Evolutionary conservation across 2,797 vertebrate genomes (phyloP).

Genomic region (Melopsittacus undulatus): DNA sequence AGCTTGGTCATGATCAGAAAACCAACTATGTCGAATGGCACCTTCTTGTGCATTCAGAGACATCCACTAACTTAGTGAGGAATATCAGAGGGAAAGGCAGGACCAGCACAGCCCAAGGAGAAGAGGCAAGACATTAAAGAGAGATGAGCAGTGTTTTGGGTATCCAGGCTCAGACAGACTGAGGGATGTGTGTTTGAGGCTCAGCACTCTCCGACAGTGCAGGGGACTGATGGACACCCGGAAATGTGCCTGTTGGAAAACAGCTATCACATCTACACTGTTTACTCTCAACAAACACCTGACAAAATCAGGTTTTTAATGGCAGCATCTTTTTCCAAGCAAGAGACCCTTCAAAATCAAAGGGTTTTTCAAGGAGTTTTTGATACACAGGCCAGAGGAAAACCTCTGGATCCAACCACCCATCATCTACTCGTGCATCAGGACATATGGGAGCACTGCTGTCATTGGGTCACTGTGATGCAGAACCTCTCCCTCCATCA

Average conservation of each 20-base stretch:
- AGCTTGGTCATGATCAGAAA: constrained; percentile 57
- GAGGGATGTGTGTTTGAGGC: neutral
- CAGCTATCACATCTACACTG: fast-evolving
- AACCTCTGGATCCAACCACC: neutral
- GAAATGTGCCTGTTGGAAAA: neutral
- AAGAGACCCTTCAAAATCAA: neutral
- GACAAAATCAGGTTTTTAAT: neutral
- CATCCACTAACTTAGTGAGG: neutral
- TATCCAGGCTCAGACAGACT: neutral
- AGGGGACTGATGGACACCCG: neutral
- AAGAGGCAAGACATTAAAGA: neutral
- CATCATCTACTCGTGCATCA: fast-evolving
- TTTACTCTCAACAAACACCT: neutral
- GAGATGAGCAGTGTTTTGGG: neutral
- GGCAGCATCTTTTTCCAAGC: neutral
- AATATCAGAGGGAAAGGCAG: neutral
- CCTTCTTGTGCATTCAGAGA: neutral
- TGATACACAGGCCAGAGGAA: fast-evolving
- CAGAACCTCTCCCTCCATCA: neutral
- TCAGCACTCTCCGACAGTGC: neutral
- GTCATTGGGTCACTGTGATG: fast-evolving
- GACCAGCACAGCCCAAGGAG: neutral
- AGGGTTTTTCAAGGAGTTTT: neutral
- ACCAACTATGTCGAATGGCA: neutral
- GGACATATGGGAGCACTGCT: fast-evolving